Percentiles rank a stretch among this genome's conserved stretches.
Conservation (phyloP, 2,888 invertebrate genomes). For the Carterocephalus palaemon region DNA sequence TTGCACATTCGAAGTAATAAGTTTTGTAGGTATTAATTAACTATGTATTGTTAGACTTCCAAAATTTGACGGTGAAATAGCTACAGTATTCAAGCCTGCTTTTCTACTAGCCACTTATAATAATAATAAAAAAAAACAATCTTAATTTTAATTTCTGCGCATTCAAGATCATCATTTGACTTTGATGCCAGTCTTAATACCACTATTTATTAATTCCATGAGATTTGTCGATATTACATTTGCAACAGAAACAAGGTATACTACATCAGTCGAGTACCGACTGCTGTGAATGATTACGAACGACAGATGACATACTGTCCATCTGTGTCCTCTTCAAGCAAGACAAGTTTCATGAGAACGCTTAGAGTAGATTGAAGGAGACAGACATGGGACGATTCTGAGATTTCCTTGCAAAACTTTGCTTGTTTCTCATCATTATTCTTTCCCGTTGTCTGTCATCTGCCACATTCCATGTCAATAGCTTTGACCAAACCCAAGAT, state of each 20-base stretch:
- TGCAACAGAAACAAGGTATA: neutral
- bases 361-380: conserved; percentile 10
- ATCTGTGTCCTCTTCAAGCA: neutral
- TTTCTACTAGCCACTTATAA: no score
- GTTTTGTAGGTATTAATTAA: no score
- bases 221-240: neutral
- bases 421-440: conserved; percentile 2
- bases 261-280: neutral
- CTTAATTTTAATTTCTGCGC: no score
- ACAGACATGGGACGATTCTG: conserved; percentile 17
- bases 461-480: conserved; percentile 12
- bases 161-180: no score
- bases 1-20: no score
- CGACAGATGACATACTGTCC: conserved; percentile 8
- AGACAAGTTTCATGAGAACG: conserved; percentile 16
- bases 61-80: no score
- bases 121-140: no score
- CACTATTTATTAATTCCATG: no score
- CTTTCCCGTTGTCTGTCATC: conserved; percentile 13
- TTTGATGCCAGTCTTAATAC: no score
- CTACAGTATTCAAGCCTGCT: no score
- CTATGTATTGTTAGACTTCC: no score
- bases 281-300: conserved; percentile 2
- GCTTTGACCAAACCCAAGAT: no score
- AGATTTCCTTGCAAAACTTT: conserved; percentile 5